Base-by-base conservation (phyloP, 2,888 invertebrate genomes). In the Drosophila mercatorum region DNA sequence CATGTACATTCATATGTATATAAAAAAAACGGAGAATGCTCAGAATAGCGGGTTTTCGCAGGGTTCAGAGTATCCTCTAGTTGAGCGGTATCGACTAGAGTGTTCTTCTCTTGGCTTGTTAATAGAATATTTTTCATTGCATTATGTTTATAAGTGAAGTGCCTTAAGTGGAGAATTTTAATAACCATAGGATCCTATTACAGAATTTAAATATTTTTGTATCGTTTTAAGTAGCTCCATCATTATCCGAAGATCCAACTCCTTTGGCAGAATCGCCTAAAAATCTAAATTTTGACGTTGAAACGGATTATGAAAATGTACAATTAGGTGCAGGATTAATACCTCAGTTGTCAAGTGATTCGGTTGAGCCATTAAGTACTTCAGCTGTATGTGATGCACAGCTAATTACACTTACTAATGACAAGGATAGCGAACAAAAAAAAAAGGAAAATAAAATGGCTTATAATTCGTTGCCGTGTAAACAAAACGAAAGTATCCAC, bases 201-300 rank as follows among this genome's bases (percentile, higher is more conserved):
- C 1, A 46, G 3, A 46, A 12, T 12, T 26, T 6, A 6, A 22
- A n/a, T 26, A 14, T 56, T 28, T 8, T 52, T 67, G 2, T 59
- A 38, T 51, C 52, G 31, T 55, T 74, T 44, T 80, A 70, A 58
- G 40, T 91, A 93, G 93, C 93, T 81, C 93, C 93, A 88, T 93
- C 93, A 71, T 85, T 93, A 80, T 92, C 93, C 72, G 93, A 93
- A 91, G 93, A 93, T 90, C 93, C 92, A 81, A 93, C 93, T 80
- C 93, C 93, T 81, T 89, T 93, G 90, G 93, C 92, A 59, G 93
- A 93, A 89, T 78, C 83, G 38, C 88, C 91, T 85, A 92, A 93
- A 90, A 90, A 91, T 88, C 86, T 91, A 78, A 88, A 90, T 90
- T 93, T 93, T 83, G 92, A 93, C 88, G 83, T 92, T 73, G 92